These are phyloP conservation scores for Xylota segnis DNA, from an alignment of 2,888 invertebrate species.

Conservation along the genomic window DNA sequence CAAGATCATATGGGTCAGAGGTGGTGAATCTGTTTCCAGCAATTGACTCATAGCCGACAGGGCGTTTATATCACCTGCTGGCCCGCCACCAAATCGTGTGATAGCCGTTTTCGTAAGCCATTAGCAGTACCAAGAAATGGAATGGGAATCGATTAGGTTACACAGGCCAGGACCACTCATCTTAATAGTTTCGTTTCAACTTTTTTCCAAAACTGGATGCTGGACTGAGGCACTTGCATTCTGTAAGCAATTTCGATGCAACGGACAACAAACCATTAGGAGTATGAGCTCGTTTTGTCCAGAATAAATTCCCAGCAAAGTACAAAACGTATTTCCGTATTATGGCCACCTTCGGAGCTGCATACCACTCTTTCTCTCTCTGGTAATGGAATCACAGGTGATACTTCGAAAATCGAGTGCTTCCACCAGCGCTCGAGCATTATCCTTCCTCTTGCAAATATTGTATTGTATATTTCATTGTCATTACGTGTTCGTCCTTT, in stretches of 20 bases:
- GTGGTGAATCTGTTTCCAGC: not conserved
- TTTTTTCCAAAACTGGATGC: too few species aligned
- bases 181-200: too few species aligned
- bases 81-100: not conserved
- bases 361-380: too few species aligned
- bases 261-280: too few species aligned
- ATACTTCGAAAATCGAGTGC: not conserved
- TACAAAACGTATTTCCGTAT: too few species aligned
- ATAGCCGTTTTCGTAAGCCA: not conserved
- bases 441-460: not conserved
- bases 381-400: not conserved
- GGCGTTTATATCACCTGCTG: not conserved
- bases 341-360: too few species aligned
- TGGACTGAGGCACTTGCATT: too few species aligned
- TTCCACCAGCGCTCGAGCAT: slow-evolving; percentile 8
- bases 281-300: too few species aligned
- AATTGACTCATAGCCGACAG: not conserved
- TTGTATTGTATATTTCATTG: slow-evolving; percentile 24
- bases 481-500: slow-evolving; percentile 33
- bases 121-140: not conserved
- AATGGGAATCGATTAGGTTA: too few species aligned
- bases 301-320: too few species aligned
- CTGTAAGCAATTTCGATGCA: too few species aligned
- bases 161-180: too few species aligned
- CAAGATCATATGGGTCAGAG: not conserved